Evolutionary conservation across 1,140 invertebrate species (phyloP).

Genomic region (Caenorhabditis remanei): DNA sequence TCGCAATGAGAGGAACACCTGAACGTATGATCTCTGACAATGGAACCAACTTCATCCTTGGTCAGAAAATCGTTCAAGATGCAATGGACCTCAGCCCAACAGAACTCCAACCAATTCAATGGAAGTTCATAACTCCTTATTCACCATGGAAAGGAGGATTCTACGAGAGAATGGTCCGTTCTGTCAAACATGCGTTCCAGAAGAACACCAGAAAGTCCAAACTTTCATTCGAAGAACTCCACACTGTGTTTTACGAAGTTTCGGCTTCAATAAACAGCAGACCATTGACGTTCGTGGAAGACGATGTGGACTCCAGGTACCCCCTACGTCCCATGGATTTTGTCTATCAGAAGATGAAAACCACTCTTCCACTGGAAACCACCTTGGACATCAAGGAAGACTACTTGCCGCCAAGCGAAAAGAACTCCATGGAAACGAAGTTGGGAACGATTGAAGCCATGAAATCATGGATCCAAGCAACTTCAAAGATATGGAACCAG

Average conservation of each 20-base stretch:
- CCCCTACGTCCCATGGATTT: not conserved
- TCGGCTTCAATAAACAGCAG: not conserved
- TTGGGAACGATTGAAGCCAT: not conserved
- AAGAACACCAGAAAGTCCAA: conserved; percentile 13
- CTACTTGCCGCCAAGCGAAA: not conserved
- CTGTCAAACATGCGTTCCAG: conserved; percentile 47
- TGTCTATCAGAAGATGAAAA: not conserved
- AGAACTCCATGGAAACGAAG: not conserved
- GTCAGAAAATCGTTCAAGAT: not conserved
- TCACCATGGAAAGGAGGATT: conserved; percentile 62
- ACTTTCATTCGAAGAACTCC: not conserved
- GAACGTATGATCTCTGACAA: conserved; percentile 46
- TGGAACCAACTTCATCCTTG: conserved; percentile 26
- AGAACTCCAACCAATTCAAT: not conserved
- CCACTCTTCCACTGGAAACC: not conserved
- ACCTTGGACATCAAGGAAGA: not conserved
- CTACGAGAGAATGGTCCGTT: conserved; percentile 51
- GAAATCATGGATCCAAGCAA: not conserved
- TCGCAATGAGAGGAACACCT: conserved; percentile 47
- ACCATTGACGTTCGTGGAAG: not conserved
- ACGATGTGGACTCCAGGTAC: not conserved
- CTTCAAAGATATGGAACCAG: not conserved
- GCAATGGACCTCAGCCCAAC: not conserved
- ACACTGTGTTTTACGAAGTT: not conserved
- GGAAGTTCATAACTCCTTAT: conserved; percentile 56